Conservation (phyloP, 2,797 vertebrate genomes). For the Pangasius sanitwongsei region DNA sequence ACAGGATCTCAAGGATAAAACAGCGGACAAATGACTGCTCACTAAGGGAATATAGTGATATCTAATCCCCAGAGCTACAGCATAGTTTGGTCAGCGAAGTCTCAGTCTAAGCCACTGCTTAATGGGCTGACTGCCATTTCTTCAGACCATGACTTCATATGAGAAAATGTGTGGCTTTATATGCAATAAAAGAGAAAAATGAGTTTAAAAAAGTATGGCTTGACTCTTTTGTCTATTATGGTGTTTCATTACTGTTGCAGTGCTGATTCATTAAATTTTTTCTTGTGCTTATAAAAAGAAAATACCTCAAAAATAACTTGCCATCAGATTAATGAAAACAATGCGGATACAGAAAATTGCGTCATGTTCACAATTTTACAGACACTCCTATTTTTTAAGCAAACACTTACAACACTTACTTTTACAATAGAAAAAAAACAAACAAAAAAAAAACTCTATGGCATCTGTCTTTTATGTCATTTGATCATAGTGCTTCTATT, state of each 20-base stretch:
- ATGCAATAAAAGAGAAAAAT: neutral
- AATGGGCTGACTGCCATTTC: conserved; percentile 18
- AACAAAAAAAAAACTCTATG: neutral
- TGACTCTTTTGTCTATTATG: neutral
- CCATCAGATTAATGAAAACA: neutral
- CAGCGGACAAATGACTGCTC: conserved; percentile 48
- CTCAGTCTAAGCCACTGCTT: conserved; percentile 39
- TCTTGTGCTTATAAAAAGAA: neutral
- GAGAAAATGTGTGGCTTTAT: neutral
- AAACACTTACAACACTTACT: neutral
- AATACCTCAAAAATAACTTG: neutral
- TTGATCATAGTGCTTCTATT: neutral
- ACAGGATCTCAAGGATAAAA: conserved; percentile 56
- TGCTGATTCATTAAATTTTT: neutral
- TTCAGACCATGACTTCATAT: neutral
- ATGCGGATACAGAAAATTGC: neutral
- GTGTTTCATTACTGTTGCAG: neutral
- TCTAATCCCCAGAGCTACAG: conserved; percentile 47
- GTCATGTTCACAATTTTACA: neutral
- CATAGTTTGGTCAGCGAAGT: conserved; percentile 49
- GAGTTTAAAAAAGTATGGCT: neutral
- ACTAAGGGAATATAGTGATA: conserved; percentile 58
- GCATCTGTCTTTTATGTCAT: neutral
- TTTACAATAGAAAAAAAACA: no score
- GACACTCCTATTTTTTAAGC: neutral